A percentile compares a stretch with the other conserved stretches of the same genome.
phyloP scores from a whole-genome alignment of 1,140 invertebrate genomes.

The Microplitis mediator region DNA sequence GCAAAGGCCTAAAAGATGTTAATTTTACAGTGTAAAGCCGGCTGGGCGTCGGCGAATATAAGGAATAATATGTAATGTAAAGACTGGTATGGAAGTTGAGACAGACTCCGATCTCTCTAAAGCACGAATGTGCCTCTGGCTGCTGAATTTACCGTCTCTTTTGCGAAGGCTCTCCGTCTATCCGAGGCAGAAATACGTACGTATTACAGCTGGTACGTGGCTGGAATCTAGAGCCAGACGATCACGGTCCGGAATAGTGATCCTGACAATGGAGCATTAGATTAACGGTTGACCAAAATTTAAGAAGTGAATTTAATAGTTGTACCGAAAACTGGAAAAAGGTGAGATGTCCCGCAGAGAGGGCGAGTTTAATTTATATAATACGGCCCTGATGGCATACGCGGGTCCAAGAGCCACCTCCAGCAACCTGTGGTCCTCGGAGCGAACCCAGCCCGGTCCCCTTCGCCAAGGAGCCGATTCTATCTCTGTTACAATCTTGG shows the following conservation, averaged over 20 bases:
- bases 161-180: background rate
- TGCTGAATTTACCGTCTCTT: conserved; percentile 14
- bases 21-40: conserved; percentile 52
- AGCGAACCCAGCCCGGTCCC: background rate
- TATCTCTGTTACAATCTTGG: background rate
- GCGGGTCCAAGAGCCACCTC: conserved; percentile 39
- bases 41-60: conserved; percentile 53
- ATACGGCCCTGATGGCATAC: conserved; percentile 16
- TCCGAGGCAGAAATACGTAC: background rate
- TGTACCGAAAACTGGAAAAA: background rate
- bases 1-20: background rate
- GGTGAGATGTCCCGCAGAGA: conserved; percentile 1
- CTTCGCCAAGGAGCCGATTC: background rate
- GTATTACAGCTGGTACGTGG: no score
- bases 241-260: no score
- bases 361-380: background rate
- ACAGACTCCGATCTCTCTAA: conserved; percentile 16
- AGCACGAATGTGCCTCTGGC: conserved; percentile 51
- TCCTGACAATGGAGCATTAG: no score
- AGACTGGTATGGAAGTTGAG: conserved; percentile 35
- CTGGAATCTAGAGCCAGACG: no score
- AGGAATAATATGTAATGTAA: no score
- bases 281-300: no score
- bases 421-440: conserved; percentile 53
- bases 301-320: no score